A percentile compares a stretch with the other conserved stretches of the same genome.
Evolutionary conservation across 2,797 vertebrate species (phyloP).

Genomic region (Bradypus variegatus): DNA sequence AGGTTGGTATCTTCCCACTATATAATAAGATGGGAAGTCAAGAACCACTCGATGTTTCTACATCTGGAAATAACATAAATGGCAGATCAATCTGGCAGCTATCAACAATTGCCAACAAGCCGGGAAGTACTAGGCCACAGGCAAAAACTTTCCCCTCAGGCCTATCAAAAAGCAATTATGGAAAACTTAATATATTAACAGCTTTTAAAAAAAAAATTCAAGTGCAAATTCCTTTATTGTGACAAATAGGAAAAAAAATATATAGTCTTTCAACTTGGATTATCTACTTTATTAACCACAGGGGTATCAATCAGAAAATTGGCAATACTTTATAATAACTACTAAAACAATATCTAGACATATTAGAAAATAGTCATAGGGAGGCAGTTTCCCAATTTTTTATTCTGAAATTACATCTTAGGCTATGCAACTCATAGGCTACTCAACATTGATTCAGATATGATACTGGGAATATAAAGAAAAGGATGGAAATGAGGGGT

Average conservation of each 20-base stretch:
- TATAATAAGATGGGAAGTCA: background rate
- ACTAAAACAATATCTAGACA: background rate
- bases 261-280: constrained; percentile 10
- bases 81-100: background rate
- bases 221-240: background rate
- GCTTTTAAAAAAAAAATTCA: background rate
- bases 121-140: background rate
- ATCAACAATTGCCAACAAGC: background rate
- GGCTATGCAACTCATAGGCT: background rate
- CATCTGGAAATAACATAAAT: constrained; percentile 20
- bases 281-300: background rate
- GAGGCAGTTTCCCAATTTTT: background rate
- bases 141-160: background rate
- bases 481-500: background rate
- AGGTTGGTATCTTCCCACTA: background rate
- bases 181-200: background rate
- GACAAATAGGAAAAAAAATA: constrained; percentile 31
- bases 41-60: background rate
- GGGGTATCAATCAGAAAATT: background rate
- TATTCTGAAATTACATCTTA: background rate
- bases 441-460: background rate
- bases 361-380: background rate
- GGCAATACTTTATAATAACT: background rate
- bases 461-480: background rate
- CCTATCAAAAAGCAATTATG: background rate